These are phyloP conservation scores for Caenorhabditis imperialis DNA, from an alignment of 2,888 invertebrate genomes.

Conservation along the genomic window DNA sequence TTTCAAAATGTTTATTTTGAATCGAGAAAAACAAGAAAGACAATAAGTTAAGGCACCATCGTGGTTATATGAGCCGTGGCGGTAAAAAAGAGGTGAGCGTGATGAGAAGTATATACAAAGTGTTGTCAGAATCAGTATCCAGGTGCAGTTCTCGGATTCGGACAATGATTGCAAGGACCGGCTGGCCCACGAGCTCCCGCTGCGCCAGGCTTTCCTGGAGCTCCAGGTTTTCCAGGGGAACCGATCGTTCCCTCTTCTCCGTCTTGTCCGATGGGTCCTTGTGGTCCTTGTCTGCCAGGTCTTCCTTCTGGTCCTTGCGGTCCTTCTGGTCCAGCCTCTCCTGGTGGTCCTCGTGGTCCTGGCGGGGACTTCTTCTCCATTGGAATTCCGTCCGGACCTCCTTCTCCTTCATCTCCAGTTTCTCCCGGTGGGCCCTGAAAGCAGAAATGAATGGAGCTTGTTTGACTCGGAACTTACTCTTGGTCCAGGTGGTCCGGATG, in stretches of 20 bases:
- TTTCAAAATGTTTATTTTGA: no score
- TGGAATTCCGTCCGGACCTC: conserved; percentile 63
- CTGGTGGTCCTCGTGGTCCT: conserved; percentile 64
- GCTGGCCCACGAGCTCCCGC: conserved; percentile 61
- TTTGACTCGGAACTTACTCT: no score
- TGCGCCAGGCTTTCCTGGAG: conserved; percentile 60
- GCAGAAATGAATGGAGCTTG: background rate
- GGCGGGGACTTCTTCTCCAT: conserved; percentile 60
- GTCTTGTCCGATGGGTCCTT: conserved; percentile 61
- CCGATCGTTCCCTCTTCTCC: conserved; percentile 66
- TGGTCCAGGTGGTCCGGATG: conserved; percentile 57
- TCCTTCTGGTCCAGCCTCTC: conserved; percentile 51
- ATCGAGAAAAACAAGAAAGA: conserved; percentile 26
- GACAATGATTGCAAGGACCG: conserved; percentile 68
- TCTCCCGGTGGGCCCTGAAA: conserved; percentile 63
- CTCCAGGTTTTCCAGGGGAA: conserved; percentile 60
- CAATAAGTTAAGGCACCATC: conserved; percentile 54
- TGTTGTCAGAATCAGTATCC: conserved; percentile 60
- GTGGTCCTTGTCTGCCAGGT: conserved; percentile 58
- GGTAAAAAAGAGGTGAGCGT: conserved; percentile 21
- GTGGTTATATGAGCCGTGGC: conserved; percentile 39
- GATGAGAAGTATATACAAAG: conserved; percentile 28
- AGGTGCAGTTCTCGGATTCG: conserved; percentile 69
- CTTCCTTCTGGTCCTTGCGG: conserved; percentile 55
- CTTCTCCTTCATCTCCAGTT: conserved; percentile 62